Evolutionary conservation across 1,140 invertebrate species (phyloP).

Genomic region (Brachionus rotundiformis): DNA sequence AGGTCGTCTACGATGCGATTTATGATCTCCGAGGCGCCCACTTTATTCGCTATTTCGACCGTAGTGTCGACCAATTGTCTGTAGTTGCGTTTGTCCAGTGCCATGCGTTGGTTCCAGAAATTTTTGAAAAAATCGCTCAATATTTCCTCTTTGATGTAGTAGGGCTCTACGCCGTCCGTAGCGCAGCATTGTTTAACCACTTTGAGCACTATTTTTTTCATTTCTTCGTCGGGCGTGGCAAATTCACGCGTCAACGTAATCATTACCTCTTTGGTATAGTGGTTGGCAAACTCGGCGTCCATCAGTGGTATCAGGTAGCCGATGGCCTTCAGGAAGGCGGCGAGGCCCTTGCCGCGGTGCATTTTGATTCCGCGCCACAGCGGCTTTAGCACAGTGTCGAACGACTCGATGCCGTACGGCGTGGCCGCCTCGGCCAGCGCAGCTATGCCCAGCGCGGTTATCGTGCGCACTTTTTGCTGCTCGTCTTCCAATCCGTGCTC

Average conservation of each 20-base stretch:
- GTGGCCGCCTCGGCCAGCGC: conserved; percentile 92
- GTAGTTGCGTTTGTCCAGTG: conserved; percentile 93
- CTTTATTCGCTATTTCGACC: conserved; percentile 98
- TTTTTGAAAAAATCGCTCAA: conserved; percentile 98
- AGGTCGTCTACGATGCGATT: conserved; percentile 96
- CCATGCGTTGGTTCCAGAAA: conserved; percentile 99
- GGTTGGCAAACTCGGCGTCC: conserved; percentile 99
- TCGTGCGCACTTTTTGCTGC: conserved; percentile 82
- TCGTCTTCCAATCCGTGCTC: conserved; percentile 84
- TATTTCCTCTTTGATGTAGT: conserved; percentile 99
- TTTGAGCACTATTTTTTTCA: conserved; percentile 99
- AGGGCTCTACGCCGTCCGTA: conserved; percentile 97
- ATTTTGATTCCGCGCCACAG: conserved; percentile 98
- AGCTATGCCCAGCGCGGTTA: conserved; percentile 96
- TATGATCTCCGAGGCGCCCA: conserved; percentile 94
- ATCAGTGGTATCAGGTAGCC: conserved; percentile 98
- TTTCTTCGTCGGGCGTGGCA: conserved; percentile 99
- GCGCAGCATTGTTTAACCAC: conserved; percentile 99
- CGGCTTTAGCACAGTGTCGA: conserved; percentile 97
- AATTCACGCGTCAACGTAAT: conserved; percentile 98
- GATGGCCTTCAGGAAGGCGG: conserved; percentile 98
- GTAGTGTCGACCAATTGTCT: conserved; percentile 96
- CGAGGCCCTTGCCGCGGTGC: conserved; percentile 94
- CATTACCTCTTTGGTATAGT: conserved; percentile 99
- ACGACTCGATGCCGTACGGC: conserved; percentile 98